Evolutionary conservation across 2,113 vertebrate species (phyloP).

Genomic region (Alligator mississippiensis): DNA sequence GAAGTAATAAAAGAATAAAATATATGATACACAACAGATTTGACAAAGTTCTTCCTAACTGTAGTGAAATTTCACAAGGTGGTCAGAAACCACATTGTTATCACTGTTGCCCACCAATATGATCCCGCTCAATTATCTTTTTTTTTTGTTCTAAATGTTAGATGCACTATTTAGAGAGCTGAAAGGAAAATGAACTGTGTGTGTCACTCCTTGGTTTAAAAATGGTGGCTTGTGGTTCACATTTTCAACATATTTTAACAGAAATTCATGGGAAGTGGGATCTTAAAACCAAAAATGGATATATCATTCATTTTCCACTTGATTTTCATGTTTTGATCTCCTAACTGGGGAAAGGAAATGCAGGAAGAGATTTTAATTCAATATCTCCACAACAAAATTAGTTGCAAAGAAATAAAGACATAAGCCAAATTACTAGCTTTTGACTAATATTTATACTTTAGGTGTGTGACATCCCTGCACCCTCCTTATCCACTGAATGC

Average conservation of each 20-base stretch:
- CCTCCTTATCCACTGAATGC: background rate
- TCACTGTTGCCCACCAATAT: slow-evolving; percentile 67
- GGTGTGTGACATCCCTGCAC: background rate
- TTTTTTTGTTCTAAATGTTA: slow-evolving; percentile 50
- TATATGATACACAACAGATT: slow-evolving; percentile 65
- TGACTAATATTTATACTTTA: background rate
- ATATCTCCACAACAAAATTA: background rate
- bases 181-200: slow-evolving; percentile 48
- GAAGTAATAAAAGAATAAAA: slow-evolving; percentile 71
- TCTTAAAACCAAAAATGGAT: slow-evolving; percentile 44
- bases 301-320: background rate
- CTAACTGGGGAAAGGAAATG: slow-evolving; percentile 3
- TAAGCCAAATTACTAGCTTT: background rate
- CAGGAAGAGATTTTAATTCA: background rate
- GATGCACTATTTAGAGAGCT: slow-evolving; percentile 53
- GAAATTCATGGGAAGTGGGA: slow-evolving; percentile 52
- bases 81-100: slow-evolving; percentile 80
- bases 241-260: slow-evolving; percentile 70
- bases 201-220: slow-evolving; percentile 1
- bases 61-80: slow-evolving; percentile 72
- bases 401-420: background rate
- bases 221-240: slow-evolving; percentile 55
- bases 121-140: slow-evolving; percentile 63
- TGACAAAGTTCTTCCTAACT: slow-evolving; percentile 75
- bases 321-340: background rate